Conservation (phyloP, 2,797 vertebrate species). For the Chelon labrosus region DNA sequence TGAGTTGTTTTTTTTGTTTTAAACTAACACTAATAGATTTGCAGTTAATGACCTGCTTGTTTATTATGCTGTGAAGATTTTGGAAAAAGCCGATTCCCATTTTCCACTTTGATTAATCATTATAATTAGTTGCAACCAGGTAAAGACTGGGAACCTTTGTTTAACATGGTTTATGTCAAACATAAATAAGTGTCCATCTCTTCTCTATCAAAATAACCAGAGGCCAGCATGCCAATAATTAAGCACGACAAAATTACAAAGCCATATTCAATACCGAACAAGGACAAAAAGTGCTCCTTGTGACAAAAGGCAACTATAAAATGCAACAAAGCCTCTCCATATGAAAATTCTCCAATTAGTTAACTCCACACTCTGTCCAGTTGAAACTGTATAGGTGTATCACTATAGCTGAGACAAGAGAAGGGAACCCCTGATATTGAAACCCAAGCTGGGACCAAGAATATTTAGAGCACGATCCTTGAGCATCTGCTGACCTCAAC, state of each 20-base stretch:
- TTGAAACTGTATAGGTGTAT: conserved; percentile 40
- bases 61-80: conserved; percentile 24
- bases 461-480: conserved; percentile 3
- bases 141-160: conserved; percentile 19
- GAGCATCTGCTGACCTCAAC: conserved; percentile 19
- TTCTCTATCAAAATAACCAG: conserved; percentile 54
- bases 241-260: conserved; percentile 7
- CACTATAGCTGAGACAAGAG: conserved; percentile 9
- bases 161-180: conserved; percentile 41
- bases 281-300: neutral
- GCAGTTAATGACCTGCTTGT: neutral
- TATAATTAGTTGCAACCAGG: conserved; percentile 32
- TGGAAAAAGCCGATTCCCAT: conserved; percentile 41
- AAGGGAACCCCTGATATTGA: conserved; percentile 26
- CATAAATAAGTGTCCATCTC: conserved; percentile 1
- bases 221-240: conserved; percentile 35
- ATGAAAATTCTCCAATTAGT: conserved; percentile 23
- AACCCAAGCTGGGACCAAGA: conserved; percentile 36
- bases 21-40: neutral
- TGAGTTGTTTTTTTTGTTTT: no score
- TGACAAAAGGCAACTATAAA: conserved; percentile 6
- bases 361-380: conserved; percentile 5
- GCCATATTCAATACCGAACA: neutral
- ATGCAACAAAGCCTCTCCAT: conserved; percentile 2
- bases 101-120: conserved; percentile 20